Base-by-base conservation (phyloP, 1,140 invertebrate species). In the Eumaeus atala region DNA sequence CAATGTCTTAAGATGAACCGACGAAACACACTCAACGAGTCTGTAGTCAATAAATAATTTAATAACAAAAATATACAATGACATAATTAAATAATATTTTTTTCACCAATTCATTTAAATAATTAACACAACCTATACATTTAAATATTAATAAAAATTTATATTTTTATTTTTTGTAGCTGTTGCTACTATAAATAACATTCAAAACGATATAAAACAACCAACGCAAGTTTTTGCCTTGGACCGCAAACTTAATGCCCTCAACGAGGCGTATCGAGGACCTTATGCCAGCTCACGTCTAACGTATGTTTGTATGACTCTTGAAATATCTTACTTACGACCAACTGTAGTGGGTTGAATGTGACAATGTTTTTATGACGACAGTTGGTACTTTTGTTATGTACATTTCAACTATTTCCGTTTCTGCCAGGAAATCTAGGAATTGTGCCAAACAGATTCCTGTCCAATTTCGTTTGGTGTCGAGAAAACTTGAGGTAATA, bases 271-370 rank as follows among this genome's bases (percentile, higher is more conserved):
- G 62, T 59, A 63, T 63, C 64, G 60, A 66, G 67, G 59, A 66
- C 67, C 61, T 65, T 61, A 67, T 64, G 64, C 62, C 61, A 55
- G 58, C 65, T 69, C 70, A 70, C 72, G 66, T 68, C 62, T 66
- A 60, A 63, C 72, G 62, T 76, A 71, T 78, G 73, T 69, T 73
- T 71, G 67, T 74, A 66, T 61, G 66, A 65, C 66, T 72, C 73
- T 73, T 62, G 52, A 77, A 75, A 74, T 72, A 67, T 74, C 70
- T 69, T 62, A 64, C 69, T 74, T 70, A 74, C 63, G 70, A 70
- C 64, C 59, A 51, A 42, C 56, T 40, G 47, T 56, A 48, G 59
- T 56, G 54, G 47, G 34, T 48, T 57, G 33, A 52, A 58, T 58
- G 51, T 59, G 51, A 54, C 51, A 54, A 42, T 54, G 40, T 54